Conservation (phyloP, 1,140 invertebrate species). For the Agrilus planipennis region DNA sequence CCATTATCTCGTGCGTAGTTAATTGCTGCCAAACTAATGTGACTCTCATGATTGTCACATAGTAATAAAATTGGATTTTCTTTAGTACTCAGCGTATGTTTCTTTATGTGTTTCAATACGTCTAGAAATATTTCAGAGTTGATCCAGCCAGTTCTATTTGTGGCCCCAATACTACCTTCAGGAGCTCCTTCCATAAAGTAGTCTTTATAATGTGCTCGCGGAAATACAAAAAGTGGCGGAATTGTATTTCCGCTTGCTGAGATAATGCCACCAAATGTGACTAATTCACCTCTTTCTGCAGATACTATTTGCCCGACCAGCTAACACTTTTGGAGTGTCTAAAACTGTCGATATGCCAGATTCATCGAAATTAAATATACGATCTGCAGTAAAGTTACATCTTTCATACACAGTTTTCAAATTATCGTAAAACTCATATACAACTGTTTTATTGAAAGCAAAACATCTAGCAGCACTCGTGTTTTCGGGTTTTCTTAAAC, state of each 20-base stretch:
- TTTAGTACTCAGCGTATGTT: not conserved
- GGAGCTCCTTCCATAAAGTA: no score
- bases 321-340: conserved; percentile 12
- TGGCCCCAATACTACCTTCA: no score
- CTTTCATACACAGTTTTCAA: not conserved
- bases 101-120: not conserved
- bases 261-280: no score
- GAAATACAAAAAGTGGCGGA: no score
- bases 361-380: conserved; percentile 20
- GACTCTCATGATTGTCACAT: conserved; percentile 27
- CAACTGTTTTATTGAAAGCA: conserved; percentile 13
- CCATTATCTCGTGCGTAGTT: conserved; percentile 33
- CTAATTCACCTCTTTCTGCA: no score
- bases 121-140: conserved; percentile 1
- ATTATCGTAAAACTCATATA: conserved; percentile 5
- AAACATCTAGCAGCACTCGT: not conserved
- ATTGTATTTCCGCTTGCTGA: no score
- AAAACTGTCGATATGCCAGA: conserved; percentile 15
- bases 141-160: conserved; percentile 5
- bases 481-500: not conserved
- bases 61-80: conserved; percentile 24
- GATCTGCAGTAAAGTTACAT: not conserved
- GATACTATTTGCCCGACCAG: no score
- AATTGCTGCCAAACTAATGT: conserved; percentile 14
- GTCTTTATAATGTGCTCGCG: no score